phyloP scores from a whole-genome alignment of 64 coral and sea anemone species.

The Montipora capricornis region DNA sequence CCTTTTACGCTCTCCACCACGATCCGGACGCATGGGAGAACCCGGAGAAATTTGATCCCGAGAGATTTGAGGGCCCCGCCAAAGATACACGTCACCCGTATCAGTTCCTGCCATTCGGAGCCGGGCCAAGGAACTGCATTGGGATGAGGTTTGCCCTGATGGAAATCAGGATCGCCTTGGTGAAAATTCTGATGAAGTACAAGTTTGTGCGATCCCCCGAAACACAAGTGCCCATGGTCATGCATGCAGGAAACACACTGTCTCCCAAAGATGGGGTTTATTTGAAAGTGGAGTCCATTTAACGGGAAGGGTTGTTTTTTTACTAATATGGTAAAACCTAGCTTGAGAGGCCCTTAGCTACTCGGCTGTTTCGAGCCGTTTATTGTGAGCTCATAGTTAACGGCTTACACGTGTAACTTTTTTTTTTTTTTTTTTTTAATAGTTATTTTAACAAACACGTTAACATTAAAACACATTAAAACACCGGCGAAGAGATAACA shows the following conservation, averaged over 20 bases:
- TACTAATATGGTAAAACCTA: too few relatives aligned
- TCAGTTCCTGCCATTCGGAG: constrained; percentile 83
- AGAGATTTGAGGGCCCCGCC: constrained; percentile 43
- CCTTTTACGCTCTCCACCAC: constrained; percentile 19
- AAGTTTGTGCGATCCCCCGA: constrained; percentile 77
- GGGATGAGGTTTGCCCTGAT: constrained; percentile 6
- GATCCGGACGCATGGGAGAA: constrained; percentile 48
- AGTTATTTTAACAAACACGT: too few relatives aligned
- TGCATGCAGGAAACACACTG: constrained; percentile 56
- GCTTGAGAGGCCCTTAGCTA: too few relatives aligned
- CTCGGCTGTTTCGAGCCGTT: too few relatives aligned
- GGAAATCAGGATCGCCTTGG: constrained; percentile 74
- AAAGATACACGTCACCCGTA: constrained; percentile 67
- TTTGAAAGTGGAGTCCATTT: constrained; percentile 14
- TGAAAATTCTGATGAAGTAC: constrained; percentile 74
- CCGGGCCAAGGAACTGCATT: constrained; percentile 45
- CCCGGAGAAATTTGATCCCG: constrained; percentile 56
- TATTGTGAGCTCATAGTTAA: too few relatives aligned
- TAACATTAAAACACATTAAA: too few relatives aligned
- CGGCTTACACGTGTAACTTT: too few relatives aligned
- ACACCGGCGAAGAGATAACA: too few relatives aligned
- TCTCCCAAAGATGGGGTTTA: constrained; percentile 56
- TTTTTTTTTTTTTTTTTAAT: too few relatives aligned
- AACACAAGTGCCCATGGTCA: constrained; percentile 74
- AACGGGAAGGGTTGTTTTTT: too few relatives aligned